A percentile compares a stretch with the other conserved stretches of the same genome.
These are phyloP conservation scores for Enteromius trimaculatus DNA, from an alignment of 2,797 vertebrate species.

Conservation along the genomic window DNA sequence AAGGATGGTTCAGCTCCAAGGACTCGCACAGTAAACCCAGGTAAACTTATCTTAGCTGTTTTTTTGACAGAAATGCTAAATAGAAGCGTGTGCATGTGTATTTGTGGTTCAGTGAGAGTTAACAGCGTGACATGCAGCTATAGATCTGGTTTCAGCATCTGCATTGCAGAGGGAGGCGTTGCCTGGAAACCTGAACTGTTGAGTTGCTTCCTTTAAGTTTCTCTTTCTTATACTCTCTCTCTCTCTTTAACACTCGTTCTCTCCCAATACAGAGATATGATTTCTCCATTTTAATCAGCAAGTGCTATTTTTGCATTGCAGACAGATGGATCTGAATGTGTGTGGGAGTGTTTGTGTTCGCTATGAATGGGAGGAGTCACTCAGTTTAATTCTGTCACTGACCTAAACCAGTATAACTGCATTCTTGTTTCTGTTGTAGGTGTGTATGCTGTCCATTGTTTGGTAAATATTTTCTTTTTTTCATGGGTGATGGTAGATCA, in stretches of 20 bases:
- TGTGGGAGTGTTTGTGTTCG: conserved; percentile 39
- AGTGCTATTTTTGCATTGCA: conserved; percentile 33
- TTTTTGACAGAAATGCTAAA: conserved; percentile 3
- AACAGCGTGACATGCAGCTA: conserved; percentile 46
- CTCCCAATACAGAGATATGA: conserved; percentile 10
- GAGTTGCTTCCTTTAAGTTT: conserved; percentile 34
- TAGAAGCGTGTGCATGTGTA: background rate
- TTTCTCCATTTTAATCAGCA: conserved; percentile 22
- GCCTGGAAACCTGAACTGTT: conserved; percentile 48
- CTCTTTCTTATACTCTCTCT: background rate
- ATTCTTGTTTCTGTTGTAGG: conserved; percentile 48
- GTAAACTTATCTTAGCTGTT: conserved; percentile 70
- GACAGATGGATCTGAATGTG: conserved; percentile 39
- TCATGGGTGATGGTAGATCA: conserved; percentile 17
- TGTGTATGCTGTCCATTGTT: conserved; percentile 48
- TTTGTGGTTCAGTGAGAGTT: background rate
- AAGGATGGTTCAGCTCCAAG: conserved; percentile 88
- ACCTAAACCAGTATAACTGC: conserved; percentile 47
- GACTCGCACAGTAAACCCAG: conserved; percentile 90
- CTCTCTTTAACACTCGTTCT: background rate
- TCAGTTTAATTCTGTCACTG: conserved; percentile 31
- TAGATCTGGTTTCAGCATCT: conserved; percentile 72
- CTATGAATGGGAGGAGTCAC: conserved; percentile 29
- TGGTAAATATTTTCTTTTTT: conserved; percentile 42
- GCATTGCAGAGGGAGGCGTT: conserved; percentile 71